These are phyloP conservation scores for Heliocidaris tuberculata DNA, from an alignment of 35 echinoderm and acorn worm genomes.

Conservation along the genomic window DNA sequence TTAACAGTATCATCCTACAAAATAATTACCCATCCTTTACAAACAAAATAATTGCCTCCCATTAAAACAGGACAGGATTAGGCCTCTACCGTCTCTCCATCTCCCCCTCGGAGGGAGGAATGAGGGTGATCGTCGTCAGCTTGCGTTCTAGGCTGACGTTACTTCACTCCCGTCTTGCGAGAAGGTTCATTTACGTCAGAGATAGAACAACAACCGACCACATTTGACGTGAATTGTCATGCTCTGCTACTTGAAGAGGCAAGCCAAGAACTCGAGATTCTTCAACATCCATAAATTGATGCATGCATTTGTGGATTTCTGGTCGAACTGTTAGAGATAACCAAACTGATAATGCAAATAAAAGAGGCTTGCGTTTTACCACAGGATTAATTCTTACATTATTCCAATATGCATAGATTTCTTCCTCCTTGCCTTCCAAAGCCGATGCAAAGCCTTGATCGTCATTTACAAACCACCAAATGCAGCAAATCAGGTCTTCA, in stretches of 20 bases:
- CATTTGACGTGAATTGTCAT: conserved; percentile 17
- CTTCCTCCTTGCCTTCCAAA: background rate
- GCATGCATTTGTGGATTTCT: background rate
- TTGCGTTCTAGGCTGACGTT: background rate
- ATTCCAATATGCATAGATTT: background rate
- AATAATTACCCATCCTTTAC: background rate
- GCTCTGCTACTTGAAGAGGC: background rate
- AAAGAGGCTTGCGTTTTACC: background rate
- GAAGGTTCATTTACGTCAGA: background rate
- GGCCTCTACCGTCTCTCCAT: too few species aligned
- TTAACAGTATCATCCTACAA: background rate
- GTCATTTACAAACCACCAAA: too few species aligned
- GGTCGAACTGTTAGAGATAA: background rate
- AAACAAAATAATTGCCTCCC: background rate
- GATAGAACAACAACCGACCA: background rate
- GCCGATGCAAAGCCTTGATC: background rate
- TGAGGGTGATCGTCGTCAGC: background rate
- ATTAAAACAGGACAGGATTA: background rate
- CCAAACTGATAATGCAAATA: conserved; percentile 5
- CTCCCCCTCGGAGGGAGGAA: background rate
- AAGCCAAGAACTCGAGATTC: background rate
- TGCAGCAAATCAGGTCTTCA: too few species aligned
- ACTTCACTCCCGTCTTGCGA: background rate
- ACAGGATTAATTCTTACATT: background rate
- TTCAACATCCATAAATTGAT: background rate